phyloP scores from a whole-genome alignment of 1,140 invertebrate species.

The Bombyx mandarina region DNA sequence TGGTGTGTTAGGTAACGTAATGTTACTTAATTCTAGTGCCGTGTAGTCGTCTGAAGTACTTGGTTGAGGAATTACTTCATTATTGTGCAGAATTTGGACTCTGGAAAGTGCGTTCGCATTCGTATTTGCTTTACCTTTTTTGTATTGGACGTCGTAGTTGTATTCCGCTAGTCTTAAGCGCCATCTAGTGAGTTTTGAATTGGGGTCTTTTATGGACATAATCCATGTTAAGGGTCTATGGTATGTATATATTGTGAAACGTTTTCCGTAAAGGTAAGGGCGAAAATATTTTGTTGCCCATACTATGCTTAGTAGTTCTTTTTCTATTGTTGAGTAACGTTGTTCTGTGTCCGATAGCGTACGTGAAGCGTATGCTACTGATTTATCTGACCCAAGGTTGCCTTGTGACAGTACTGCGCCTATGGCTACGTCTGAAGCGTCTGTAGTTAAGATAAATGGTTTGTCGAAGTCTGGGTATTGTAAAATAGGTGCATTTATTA shows the following conservation, averaged over 20 bases:
- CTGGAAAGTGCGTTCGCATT: conserved; percentile 10
- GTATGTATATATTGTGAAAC: conserved; percentile 4
- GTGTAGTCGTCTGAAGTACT: conserved; percentile 6
- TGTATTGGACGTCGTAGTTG: conserved; percentile 13
- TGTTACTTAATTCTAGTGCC: conserved; percentile 5
- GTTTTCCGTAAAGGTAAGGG: conserved; percentile 2
- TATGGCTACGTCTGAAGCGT: not conserved
- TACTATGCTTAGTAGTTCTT: conserved; percentile 2
- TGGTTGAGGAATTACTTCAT: conserved; percentile 9
- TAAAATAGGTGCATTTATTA: conserved; percentile 3
- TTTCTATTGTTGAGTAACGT: conserved; percentile 7
- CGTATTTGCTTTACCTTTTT: conserved; percentile 15
- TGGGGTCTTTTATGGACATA: conserved; percentile 10
- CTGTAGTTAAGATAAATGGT: not conserved
- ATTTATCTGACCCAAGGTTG: conserved; percentile 4
- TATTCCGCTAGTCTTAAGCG: conserved; percentile 15
- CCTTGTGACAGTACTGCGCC: not conserved
- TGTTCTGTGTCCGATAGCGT: conserved; percentile 10
- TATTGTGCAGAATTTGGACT: conserved; percentile 4
- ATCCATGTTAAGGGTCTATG: conserved; percentile 7
- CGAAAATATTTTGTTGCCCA: not conserved
- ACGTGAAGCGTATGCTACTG: conserved; percentile 9
- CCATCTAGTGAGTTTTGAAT: conserved; percentile 12
- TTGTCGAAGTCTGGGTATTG: not conserved
- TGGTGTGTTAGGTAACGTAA: not conserved